Evolutionary conservation across 2,888 invertebrate species (phyloP), one percentile per base, ranked within the genome.

Genomic region (Gymnosoma rotundatum): DNA sequence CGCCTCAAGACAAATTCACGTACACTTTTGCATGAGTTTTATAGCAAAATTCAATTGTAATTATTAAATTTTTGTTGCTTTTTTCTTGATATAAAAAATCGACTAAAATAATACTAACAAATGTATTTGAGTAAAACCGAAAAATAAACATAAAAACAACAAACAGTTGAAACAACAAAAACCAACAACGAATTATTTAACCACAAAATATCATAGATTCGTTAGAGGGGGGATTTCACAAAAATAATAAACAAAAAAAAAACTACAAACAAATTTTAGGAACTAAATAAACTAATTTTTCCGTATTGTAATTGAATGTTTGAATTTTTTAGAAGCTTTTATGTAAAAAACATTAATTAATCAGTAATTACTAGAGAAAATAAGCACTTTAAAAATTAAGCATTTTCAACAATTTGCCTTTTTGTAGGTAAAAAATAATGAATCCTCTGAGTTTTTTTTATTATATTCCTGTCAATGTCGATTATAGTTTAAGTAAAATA

Each of bases 141-240:
- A 58, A 20, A 72, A 50, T 20, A 32, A 54, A 32, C 32, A 32
- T 38, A 79, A 79, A 25, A 80, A 73, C 21, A 63, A 10, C 32
- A 32, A 32, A 32, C 32, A 5, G 32, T 32, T 32, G 6, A 32
- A 32, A 32, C 32, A 32, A 32, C 8, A 32, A 32, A 32, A 32
- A 6, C 32, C 32, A 32, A 6, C 38, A 70, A 54, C 70, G 70
- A 82, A 76, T 58, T 82, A 72, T 66, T 80, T 52, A 73, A 80
- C 83, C 83, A 50, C 83, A 83, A 79, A 83, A 80, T 72, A 83
- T 61, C 54, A 56, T 58, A 60, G 75, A 61, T 76, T 79, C 61
- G 54, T 76, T 72, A 66, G 83, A 42, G 38, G 61, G 45, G 45
- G 38, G 45, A 42, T 64, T 58, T 72, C 72, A 60, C 25, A 70